phyloP scores from a whole-genome alignment of 2,797 vertebrate genomes.

The Erethizon dorsatum region DNA sequence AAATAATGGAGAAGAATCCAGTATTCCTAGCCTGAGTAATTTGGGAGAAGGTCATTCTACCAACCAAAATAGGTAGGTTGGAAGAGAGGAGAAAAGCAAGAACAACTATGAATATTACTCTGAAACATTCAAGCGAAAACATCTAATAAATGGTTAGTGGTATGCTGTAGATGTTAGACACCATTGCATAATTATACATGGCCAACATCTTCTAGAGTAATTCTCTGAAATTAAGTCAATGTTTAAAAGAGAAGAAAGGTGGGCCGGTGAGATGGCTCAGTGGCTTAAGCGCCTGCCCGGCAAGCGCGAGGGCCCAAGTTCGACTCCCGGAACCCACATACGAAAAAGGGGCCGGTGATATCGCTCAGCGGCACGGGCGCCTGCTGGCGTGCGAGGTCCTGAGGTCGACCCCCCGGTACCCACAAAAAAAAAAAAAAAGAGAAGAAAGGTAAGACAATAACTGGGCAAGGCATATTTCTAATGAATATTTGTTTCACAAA shows the following conservation, averaged over 20 bases:
- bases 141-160: neutral
- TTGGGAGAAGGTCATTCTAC: neutral
- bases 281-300: no score
- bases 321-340: no score
- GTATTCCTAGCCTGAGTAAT: neutral
- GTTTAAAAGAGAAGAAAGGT: neutral
- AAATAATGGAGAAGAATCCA: neutral
- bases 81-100: neutral
- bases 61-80: neutral
- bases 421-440: no score
- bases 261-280: no score
- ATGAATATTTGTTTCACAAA: neutral
- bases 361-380: no score
- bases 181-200: neutral
- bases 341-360: no score
- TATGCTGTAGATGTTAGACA: neutral
- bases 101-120: neutral
- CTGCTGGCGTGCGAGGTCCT: no score
- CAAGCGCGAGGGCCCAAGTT: no score
- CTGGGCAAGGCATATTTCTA: neutral
- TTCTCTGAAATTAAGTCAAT: constrained; percentile 24
- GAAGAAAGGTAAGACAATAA: neutral
- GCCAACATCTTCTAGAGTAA: neutral
- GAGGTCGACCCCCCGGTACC: no score
- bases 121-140: neutral